A percentile compares a stretch with the other conserved stretches of the same genome.
These are phyloP conservation scores for Pachliopta kotzebuea DNA, from an alignment of 2,888 invertebrate species.

Conservation along the genomic window DNA sequence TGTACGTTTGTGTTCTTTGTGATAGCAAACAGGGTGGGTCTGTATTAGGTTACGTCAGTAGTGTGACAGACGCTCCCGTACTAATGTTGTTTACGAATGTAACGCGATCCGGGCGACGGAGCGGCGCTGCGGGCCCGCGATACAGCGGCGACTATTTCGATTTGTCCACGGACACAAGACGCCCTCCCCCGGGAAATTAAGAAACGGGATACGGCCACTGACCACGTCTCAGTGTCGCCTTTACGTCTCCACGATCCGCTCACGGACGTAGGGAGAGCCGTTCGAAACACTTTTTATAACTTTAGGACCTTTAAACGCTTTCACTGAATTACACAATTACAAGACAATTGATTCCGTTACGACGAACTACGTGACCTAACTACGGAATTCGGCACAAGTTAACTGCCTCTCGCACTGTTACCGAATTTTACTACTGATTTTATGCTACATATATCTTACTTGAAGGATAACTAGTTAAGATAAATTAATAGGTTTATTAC, in stretches of 20 bases:
- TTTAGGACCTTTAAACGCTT: slow-evolving; percentile 28
- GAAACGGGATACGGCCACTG: slow-evolving; percentile 61
- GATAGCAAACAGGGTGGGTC: slow-evolving; percentile 33
- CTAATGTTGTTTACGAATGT: slow-evolving; percentile 57
- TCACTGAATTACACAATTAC: slow-evolving; percentile 30
- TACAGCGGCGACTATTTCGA: slow-evolving; percentile 59
- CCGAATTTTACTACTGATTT: not conserved
- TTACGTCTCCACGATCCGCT: slow-evolving; percentile 29
- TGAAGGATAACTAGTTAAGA: not conserved
- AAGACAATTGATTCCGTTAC: slow-evolving; percentile 29
- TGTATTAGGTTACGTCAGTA: slow-evolving; percentile 36
- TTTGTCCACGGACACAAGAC: slow-evolving; percentile 63
- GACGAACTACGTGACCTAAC: slow-evolving; percentile 15
- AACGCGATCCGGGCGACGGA: slow-evolving; percentile 47
- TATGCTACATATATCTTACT: too few species aligned
- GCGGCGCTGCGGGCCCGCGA: slow-evolving; percentile 53
- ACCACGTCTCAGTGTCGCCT: slow-evolving; percentile 52
- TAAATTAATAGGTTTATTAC: not conserved
- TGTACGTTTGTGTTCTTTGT: slow-evolving; percentile 30
- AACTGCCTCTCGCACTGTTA: not conserved
- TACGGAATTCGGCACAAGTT: slow-evolving; percentile 15
- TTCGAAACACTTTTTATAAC: slow-evolving; percentile 30
- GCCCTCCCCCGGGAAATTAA: slow-evolving; percentile 73
- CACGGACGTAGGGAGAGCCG: slow-evolving; percentile 23
- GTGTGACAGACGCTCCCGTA: slow-evolving; percentile 34